Evolutionary conservation across 23 tunicate genomes (phyloP), one percentile per base, ranked within the genome.

Genomic region (Ciona savignyi): DNA sequence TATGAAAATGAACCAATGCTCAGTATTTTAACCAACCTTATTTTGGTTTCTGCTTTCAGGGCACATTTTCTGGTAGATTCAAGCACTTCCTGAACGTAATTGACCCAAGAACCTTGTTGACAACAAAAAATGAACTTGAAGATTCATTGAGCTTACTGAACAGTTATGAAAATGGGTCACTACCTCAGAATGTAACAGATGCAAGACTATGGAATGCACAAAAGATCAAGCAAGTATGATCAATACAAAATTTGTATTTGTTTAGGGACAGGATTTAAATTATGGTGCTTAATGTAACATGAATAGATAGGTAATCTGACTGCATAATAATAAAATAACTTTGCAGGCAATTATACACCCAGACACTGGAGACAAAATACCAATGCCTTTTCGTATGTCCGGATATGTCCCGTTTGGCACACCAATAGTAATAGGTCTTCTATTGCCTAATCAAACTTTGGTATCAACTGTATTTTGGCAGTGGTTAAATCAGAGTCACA

Each of bases 351-450:
- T 87, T 9, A 74, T 93, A 34, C 98, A 93, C 68, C 98, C 98
- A 4, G 98, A 93, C 77, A 93, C 93, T 21, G 93, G 85, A 15
- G 76, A 81, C 25, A 93, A 86, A 72, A 77, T 93, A 60, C 84
- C 79, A 19, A 85, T 80, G 84, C 98, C 98, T 6, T 93, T 93
- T 68, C 71, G 98, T 35, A 86, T 93, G 93, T 74, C 93, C 27
- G 98, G 98, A 1, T 93, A 75, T 67, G 98, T 93, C 4, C 98
- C 98, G 25, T 93, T 93, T 68, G 92, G 92, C 9, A 56, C 86
- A 2, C 98, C 98, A 27, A 80, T 93, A 19, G 88, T 86, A 0
- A 93, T 86, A 67, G 98, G 98, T 1, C 11, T 93, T 30, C 80
- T 93, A 0, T 6, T 93, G 25, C 98, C 98, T 27, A 77, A 67